These are phyloP conservation scores for Drosophila equinoxialis DNA, from an alignment of 1,140 invertebrate genomes.

Conservation along the genomic window DNA sequence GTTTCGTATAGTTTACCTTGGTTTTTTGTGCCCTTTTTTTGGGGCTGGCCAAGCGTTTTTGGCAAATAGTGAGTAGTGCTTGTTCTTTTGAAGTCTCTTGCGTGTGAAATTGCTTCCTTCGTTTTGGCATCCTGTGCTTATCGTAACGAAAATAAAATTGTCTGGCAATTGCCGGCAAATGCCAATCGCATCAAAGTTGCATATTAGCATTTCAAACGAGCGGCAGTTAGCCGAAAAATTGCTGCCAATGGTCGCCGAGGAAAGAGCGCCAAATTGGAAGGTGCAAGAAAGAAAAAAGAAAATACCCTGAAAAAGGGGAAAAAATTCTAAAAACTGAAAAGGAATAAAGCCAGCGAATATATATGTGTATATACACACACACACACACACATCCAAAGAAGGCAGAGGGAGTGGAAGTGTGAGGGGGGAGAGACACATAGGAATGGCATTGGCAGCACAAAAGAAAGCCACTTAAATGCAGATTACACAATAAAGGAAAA, in stretches of 20 bases:
- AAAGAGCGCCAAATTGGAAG: conserved; percentile 74
- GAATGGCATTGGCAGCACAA: conserved; percentile 44
- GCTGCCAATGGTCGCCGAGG: conserved; percentile 69
- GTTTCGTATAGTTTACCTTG: too few species aligned
- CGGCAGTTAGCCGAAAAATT: conserved; percentile 78
- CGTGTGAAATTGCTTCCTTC: conserved; percentile 22
- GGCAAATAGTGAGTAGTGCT: neutral
- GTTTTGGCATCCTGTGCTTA: conserved; percentile 25
- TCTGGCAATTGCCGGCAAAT: conserved; percentile 67
- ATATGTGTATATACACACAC: conserved; percentile 3
- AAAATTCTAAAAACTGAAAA: conserved; percentile 8
- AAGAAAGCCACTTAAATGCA: conserved; percentile 80
- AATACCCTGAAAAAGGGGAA: conserved; percentile 1
- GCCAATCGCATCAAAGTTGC: conserved; percentile 76
- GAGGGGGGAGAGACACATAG: neutral
- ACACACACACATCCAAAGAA: conserved; percentile 12
- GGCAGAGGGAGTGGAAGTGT: neutral
- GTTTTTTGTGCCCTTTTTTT: neutral
- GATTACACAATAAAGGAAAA: conserved; percentile 73
- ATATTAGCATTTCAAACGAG: conserved; percentile 81
- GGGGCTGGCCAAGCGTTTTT: conserved; percentile 1
- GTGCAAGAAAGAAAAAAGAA: conserved; percentile 44
- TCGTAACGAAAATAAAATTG: conserved; percentile 74
- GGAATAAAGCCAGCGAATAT: conserved; percentile 15
- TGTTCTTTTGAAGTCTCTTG: neutral